Evolutionary conservation across 2,888 invertebrate species (phyloP).

Genomic region (Ectemnius cavifrons): DNA sequence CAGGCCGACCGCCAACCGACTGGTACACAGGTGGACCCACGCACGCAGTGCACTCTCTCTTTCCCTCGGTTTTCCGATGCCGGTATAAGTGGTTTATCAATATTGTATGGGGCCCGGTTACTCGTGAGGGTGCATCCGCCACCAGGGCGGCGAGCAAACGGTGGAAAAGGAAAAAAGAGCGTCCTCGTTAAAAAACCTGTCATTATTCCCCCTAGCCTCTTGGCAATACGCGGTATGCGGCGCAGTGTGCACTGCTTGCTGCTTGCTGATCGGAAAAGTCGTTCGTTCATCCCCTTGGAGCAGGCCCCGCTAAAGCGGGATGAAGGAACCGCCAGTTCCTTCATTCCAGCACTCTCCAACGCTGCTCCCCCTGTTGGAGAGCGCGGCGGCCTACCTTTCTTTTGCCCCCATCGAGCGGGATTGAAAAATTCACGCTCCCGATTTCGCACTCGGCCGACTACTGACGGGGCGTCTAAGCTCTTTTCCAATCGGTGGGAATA

Average conservation of each 20-base stretch:
- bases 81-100: constrained; percentile 51
- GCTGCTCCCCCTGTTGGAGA: too few species aligned
- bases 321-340: constrained; percentile 20
- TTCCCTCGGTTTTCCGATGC: constrained; percentile 5
- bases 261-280: constrained; percentile 58
- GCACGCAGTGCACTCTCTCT: constrained; percentile 29
- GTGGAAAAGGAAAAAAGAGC: constrained; percentile 34
- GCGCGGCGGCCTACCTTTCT: constrained; percentile 22
- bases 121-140: constrained; percentile 37
- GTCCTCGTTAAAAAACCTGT: constrained; percentile 62
- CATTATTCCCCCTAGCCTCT: constrained; percentile 57
- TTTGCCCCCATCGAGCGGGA: constrained; percentile 23
- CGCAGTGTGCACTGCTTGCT: constrained; percentile 4
- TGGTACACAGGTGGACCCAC: constrained; percentile 14
- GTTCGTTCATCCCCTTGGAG: constrained; percentile 53
- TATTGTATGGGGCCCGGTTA: constrained; percentile 57
- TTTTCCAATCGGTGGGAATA: constrained; percentile 10
- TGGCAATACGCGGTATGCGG: constrained; percentile 23
- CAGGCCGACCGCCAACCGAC: constrained; percentile 4
- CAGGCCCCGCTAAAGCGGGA: constrained; percentile 33
- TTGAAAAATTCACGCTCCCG: constrained; percentile 19
- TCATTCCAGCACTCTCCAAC: neutral
- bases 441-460: constrained; percentile 3
- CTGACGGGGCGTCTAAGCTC: constrained; percentile 1
- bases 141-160: constrained; percentile 28